Evolutionary conservation across 1,140 invertebrate species (phyloP), one percentile per base, ranked within the genome.

Genomic region (Dendroctonus ponderosae): DNA sequence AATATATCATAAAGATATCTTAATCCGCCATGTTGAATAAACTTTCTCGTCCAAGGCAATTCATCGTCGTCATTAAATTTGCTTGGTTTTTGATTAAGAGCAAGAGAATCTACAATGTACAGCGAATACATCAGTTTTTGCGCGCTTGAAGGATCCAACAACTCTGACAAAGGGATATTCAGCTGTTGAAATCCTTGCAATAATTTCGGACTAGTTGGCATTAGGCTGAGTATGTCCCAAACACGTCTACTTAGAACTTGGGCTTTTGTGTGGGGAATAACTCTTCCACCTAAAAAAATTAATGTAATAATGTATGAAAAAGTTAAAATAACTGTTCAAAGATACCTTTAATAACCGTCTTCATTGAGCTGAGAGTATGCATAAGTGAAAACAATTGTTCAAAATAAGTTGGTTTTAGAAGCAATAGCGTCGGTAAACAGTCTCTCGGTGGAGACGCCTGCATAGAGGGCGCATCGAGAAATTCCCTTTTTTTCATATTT

Each of bases 121-220:
- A 97, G 78, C 0, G 92, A 94, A 77, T 97, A 97, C 91, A 97
- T 96, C 49, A 97, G 84, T 76, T 95, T 95, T 78, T 97, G 94
- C 0, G 94, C 90, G 79, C 91, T 93, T 2, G 87, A 86, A 0
- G 93, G 91, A 80, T 95, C 90, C 0, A 97, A 80, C 0, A 96
- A 77, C 70, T 90, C 86, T 26, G 86, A 84, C 68, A 94, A 79
- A 67, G 87, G 85, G 53, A 70, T 77, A 64, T 79, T 83, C 0
- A 92, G 80, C 67, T 88, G 86, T 73, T 91, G 89, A 71, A 97
- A 96, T 6, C 90, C 90, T 79, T 91, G 84, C 8, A 96, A 77
- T 38, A 96, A 83, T 2, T 88, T 89, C 0, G 92, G 91, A 80
- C 90, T 95, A 0, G 95, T 93, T 0, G 95, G 94, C 14, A 97